Percentiles rank a stretch among this genome's conserved stretches.
phyloP scores from a whole-genome alignment of 1,140 invertebrate genomes.

The Bathynomus jamesi region DNA sequence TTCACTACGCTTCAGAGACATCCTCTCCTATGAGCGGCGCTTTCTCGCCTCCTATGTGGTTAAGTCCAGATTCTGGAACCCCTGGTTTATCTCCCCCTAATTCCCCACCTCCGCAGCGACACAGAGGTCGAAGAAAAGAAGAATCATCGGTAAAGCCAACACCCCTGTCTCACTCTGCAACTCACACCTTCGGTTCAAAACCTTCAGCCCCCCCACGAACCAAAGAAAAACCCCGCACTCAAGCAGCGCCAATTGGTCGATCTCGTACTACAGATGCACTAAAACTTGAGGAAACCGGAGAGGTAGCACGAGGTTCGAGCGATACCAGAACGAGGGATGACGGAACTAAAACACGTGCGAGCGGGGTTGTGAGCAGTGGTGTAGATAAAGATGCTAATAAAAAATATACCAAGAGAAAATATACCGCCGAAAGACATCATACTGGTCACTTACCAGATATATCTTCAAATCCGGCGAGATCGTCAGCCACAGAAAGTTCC shows the following conservation, averaged over 20 bases:
- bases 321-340: slow-evolving; percentile 53
- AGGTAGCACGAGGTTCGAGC: slow-evolving; percentile 54
- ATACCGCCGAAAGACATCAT: slow-evolving; percentile 55
- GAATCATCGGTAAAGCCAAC: not conserved
- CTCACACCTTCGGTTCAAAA: slow-evolving; percentile 29
- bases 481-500: slow-evolving; percentile 40
- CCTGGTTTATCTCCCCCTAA: slow-evolving; percentile 29
- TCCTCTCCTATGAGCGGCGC: slow-evolving; percentile 36
- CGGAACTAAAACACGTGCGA: not conserved
- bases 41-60: slow-evolving; percentile 36
- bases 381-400: slow-evolving; percentile 56
- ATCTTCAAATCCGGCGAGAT: slow-evolving; percentile 14
- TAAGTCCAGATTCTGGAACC: slow-evolving; percentile 45
- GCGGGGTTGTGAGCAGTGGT: not conserved
- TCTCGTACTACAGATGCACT: slow-evolving; percentile 25
- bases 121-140: slow-evolving; percentile 20
- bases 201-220: slow-evolving; percentile 36
- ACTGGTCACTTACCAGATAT: slow-evolving; percentile 53
- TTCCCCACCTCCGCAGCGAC: slow-evolving; percentile 37
- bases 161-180: slow-evolving; percentile 26
- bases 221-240: slow-evolving; percentile 31
- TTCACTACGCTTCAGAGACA: slow-evolving; percentile 29
- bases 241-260: slow-evolving; percentile 31
- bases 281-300: slow-evolving; percentile 42
- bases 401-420: slow-evolving; percentile 54